Evolutionary conservation across 1,140 invertebrate species (phyloP), one percentile per base, ranked within the genome.

Genomic region (Glomeris maerens): DNA sequence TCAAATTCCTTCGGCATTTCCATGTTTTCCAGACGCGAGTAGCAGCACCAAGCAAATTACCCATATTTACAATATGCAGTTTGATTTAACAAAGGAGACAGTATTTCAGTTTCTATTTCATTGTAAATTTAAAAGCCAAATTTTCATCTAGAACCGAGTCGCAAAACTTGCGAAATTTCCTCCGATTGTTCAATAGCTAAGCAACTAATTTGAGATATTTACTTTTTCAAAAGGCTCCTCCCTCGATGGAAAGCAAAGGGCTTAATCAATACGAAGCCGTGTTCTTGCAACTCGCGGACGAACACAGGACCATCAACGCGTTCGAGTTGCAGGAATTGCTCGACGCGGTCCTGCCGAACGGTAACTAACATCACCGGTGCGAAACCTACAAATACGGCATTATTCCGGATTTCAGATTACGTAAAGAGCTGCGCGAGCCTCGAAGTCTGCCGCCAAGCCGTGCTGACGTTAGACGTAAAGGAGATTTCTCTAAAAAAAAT

Each of bases 341-440:
- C 13, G 88, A 93, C 62, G 84, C 83, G 10, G 92, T 87, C 69
- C 71, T 94, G 52, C 89, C 88, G 3, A 93, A 94, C 69, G 88
- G 78, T 80, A 59, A 65, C 55, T 5, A n/a, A 5, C n/a, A 5
- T 41, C 17, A 5, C 25, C 4, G 23, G 13, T 20, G 7, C 23
- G 21, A 47, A 36, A 5, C n/a, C 7, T 10, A 50, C 44, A 13
- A 14, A 14, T 23, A n/a, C 25, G 4, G 14, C 22, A 42, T 42
- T 42, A 42, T 5, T 5, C 20, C 25, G 4, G 25, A 52, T 68
- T 70, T 28, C 60, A 80, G 79, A 94, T 72, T 92, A 92, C 59
- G 90, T 94, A 45, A 92, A 91, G 64, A 91, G 87, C 53, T 92
- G 87, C 66, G 88, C 88, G 0, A 89, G 83, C 31, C 78, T 92